Base-by-base conservation (phyloP, 2,888 invertebrate genomes). In the Drosophila yooni region DNA sequence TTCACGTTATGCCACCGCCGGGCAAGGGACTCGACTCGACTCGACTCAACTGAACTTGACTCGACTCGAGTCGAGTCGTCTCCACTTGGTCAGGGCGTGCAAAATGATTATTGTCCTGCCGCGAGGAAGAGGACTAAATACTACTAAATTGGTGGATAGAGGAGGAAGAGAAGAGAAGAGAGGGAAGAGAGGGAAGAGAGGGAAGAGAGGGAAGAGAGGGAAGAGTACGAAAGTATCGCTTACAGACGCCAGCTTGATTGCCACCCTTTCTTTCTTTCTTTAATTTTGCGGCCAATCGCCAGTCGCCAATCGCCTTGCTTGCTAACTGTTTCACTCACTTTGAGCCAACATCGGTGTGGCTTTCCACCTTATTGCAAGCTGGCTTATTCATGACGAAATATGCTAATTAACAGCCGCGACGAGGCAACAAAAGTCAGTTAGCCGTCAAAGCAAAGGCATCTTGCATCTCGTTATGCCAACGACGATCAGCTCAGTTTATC, bases 91-190 rank as follows among this genome's bases (percentile, higher is more conserved):
- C 57, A 66, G 40, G 80, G 76, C 80, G 87, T 83, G 79, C 77
- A 85, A 85, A 85, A 79, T 85, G 81, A 85, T 88, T 82, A 74
- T 82, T 71, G 79, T 79, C 81, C 86, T 85, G 74, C 61, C 56
- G 38, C 62, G 58, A 66, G 66, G 53, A 54, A 36, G 56, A 57
- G 50, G 34, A 59, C 51, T 46, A 46, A 46, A 25, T 25, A 46
- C 51, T n/a, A 40, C 25, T 27, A 51, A 50, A 53, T 34, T 29
- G 33, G 40, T 13, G 51, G 21, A 21, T 29, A 13, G 43, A 51
- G 51, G 54, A 27, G 11, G 11, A 11, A 33, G 33, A 33, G 33
- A 33, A 33, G 10, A 11, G 31, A 31, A 8, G 7, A 8, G 31
- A 8, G 27, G 3, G 27, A 27, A 27, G 2, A 2, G 2, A 2